Conservation (phyloP, 2,888 invertebrate species). For the Pachydiplax longipennis region DNA sequence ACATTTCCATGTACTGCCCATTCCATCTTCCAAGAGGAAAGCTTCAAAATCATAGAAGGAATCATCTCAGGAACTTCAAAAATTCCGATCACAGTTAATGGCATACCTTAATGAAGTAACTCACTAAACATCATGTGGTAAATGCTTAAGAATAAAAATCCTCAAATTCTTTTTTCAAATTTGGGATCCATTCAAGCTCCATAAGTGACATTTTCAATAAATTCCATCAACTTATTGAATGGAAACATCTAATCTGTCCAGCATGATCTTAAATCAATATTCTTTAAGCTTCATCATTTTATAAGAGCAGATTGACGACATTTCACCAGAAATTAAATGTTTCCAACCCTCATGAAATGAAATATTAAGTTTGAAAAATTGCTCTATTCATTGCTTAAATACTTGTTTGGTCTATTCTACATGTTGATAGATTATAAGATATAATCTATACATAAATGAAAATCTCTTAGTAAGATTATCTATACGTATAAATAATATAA, state of each 20-base stretch:
- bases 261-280: background rate
- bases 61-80: slow-evolving; percentile 13
- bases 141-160: background rate
- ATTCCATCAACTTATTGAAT: background rate
- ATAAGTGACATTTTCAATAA: background rate
- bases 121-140: background rate
- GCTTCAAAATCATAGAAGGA: slow-evolving; percentile 2
- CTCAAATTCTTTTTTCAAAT: background rate
- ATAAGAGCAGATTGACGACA: background rate
- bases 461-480: background rate
- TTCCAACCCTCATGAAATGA: background rate
- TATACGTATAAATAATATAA: background rate
- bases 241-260: slow-evolving; percentile 19
- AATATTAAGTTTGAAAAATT: background rate
- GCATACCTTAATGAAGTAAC: slow-evolving; percentile 22
- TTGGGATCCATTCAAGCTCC: background rate
- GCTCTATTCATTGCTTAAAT: too few relatives aligned
- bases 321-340: background rate
- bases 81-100: background rate
- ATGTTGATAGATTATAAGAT: too few relatives aligned
- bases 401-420: too few relatives aligned
- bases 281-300: background rate
- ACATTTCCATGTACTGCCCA: slow-evolving; percentile 2
- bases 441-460: too few relatives aligned
- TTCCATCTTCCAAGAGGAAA: background rate